Evolutionary conservation across 2,888 invertebrate species (phyloP).

Genomic region (Ornithoptera alexandrae): DNA sequence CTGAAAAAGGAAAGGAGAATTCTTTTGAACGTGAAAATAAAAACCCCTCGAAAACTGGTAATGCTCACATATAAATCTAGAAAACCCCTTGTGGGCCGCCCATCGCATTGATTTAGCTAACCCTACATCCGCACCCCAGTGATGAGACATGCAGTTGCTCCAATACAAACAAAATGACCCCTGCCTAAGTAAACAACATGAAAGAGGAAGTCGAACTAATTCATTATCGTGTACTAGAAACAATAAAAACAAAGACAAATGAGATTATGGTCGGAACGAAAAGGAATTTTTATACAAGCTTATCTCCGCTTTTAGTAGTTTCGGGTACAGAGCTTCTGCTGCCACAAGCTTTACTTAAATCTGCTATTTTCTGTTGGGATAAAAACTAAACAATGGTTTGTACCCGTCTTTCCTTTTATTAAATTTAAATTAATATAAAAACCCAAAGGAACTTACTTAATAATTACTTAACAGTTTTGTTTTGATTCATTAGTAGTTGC

Average conservation of each 20-base stretch:
- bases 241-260: constrained; percentile 69
- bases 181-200: constrained; percentile 46
- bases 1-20: constrained; percentile 39
- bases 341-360: constrained; percentile 64
- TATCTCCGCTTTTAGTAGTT: constrained; percentile 70
- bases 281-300: constrained; percentile 69
- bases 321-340: constrained; percentile 61
- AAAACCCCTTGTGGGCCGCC: constrained; percentile 61
- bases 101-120: constrained; percentile 64
- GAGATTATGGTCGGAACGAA: constrained; percentile 70
- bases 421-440: constrained; percentile 64
- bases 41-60: constrained; percentile 49
- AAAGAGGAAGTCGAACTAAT: constrained; percentile 44
- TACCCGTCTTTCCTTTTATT: constrained; percentile 46
- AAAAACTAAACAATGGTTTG: constrained; percentile 59
- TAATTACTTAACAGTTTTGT: constrained; percentile 53
- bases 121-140: constrained; percentile 54
- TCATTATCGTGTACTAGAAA: constrained; percentile 59
- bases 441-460: constrained; percentile 35
- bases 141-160: constrained; percentile 58
- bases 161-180: constrained; percentile 67
- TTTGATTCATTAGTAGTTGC: constrained; percentile 26
- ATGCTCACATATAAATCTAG: constrained; percentile 65
- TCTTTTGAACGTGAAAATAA: constrained; percentile 35
- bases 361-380: constrained; percentile 67